A percentile compares a stretch with the other conserved stretches of the same genome.
phyloP scores from a whole-genome alignment of 2,797 vertebrate genomes.

The Naso thynnoides region DNA sequence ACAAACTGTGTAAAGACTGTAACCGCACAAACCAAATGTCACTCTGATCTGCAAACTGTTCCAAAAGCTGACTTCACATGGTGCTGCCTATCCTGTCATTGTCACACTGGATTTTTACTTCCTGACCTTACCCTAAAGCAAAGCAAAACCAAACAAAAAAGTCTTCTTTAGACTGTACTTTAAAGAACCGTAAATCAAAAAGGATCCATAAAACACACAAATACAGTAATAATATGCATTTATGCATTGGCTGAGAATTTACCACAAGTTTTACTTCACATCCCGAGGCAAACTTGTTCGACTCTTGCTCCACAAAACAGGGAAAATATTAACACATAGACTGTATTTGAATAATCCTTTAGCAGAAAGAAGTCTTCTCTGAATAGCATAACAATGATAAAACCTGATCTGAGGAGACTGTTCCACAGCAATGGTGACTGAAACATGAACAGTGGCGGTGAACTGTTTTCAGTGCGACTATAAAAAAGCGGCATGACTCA shows the following conservation, averaged over 20 bases:
- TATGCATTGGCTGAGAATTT: conserved; percentile 61
- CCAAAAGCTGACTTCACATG: conserved; percentile 43
- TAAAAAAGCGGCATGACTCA: conserved; percentile 42
- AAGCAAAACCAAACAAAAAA: conserved; percentile 47
- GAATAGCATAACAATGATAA: conserved; percentile 53
- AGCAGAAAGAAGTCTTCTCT: conserved; percentile 16
- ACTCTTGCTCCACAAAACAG: conserved; percentile 59
- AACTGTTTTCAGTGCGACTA: conserved; percentile 42
- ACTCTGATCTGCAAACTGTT: conserved; percentile 26
- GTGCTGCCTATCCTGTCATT: conserved; percentile 19
- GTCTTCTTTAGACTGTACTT: conserved; percentile 32
- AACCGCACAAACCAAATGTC: conserved; percentile 33
- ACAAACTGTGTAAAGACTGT: conserved; percentile 35
- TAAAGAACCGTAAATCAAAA: conserved; percentile 50
- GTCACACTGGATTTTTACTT: conserved; percentile 22
- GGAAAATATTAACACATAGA: conserved; percentile 67
- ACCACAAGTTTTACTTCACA: conserved; percentile 38
- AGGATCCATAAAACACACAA: conserved; percentile 67
- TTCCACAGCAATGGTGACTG: conserved; percentile 23
- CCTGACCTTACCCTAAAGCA: conserved; percentile 50
- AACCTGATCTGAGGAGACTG: conserved; percentile 37
- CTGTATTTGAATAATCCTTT: conserved; percentile 73
- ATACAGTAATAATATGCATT: conserved; percentile 69
- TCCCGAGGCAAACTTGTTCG: conserved; percentile 53
- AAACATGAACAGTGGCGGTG: conserved; percentile 51